Evolutionary conservation across 2,888 invertebrate species (phyloP), one percentile per base, ranked within the genome.

Genomic region (Orchesella flavescens): DNA sequence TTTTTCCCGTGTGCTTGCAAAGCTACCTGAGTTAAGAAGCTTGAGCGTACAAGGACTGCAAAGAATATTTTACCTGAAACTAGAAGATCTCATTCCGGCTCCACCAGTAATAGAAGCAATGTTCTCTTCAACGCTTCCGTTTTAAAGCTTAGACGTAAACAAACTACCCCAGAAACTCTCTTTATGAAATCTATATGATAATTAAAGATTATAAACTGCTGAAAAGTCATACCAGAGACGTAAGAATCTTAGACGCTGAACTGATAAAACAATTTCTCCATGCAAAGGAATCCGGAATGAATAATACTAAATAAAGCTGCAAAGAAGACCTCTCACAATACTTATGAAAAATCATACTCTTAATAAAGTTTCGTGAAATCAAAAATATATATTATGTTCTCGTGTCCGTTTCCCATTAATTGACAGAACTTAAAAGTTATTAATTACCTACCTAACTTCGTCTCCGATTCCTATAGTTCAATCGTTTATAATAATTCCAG

Each of bases 121-220:
- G 95, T 98, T 97, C 91, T 95, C 96, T 89, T 95, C 96, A 90
- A 97, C 96, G 91, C 93, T 98, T 90, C 98, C 98, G 88, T 97
- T 97, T 91, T 97, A 94, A 89, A 83, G 55, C 7, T 23, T 61
- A 21, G 19, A 80, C 7, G 17, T 59, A 17, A 59, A 59, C 59
- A 21, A 21, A 59, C 2, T 21, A 59, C 59, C 34, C 34, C 34
- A 34, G 34, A 59, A 59, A 59, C 5, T 19, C 19, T 49, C 49
- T 15, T 10, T 9, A 44, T 44, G 44, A 7, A 44, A 9, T 9
- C 49, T 49, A 49, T 15, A 49, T 49, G 7, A 44, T 44, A 44
- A 49, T 49, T 49, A n/a, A 49, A 15, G 10, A 49, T n/a, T 7
- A 7, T 49, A 49, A 49, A 49, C 49, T 49, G n/a, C n/a, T n/a